Evolutionary conservation across 2,888 invertebrate genomes (phyloP), one percentile per base, ranked within the genome.

Genomic region (Neuroscelio doddi): DNA sequence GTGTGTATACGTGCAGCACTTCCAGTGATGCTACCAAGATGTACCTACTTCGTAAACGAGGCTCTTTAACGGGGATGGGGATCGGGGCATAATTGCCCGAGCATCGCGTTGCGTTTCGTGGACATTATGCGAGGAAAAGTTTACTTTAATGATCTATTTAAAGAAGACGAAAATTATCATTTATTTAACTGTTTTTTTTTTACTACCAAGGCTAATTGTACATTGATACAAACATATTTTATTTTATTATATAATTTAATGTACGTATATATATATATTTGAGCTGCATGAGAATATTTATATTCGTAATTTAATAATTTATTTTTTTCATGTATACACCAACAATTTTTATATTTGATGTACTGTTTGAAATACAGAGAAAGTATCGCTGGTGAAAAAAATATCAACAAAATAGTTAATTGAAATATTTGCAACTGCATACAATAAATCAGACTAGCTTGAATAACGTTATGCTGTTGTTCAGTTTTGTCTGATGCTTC

Each of bases 371-470:
- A 57, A 46, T 15, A 12, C 56, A 29, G 46, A 14, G 26, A 53
- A 52, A 50, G 50, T 50, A n/a, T n/a, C 30, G 46, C 42, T 2
- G 21, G 41, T 46, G 52, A 52, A 65, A n/a, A n/a, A n/a, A 61
- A 56, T 56, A 50, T 59, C 47, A 59, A 39, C 59, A 46, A 53
- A 45, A 55, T 51, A 50, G 30, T 15, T 64, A 59, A 64, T 64
- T 64, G 57, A 64, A 64, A 59, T 59, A 64, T 58, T 64, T 46
- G 45, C 55, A 21, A 29, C n/a, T n/a, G n/a, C n/a, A 36, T 36
- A 29, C 45, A 41, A 58, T 58, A 64, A 55, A 58, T 5, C 21
- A 5, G 21, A 21, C 21, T 5, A 5, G 64, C 49, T 64, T 46
- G 52, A 55, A 62, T 55, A 62, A 62, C 62, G 50, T n/a, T n/a